These are phyloP conservation scores for Papilio dardanus DNA, from an alignment of 1,140 invertebrate species.

Conservation along the genomic window DNA sequence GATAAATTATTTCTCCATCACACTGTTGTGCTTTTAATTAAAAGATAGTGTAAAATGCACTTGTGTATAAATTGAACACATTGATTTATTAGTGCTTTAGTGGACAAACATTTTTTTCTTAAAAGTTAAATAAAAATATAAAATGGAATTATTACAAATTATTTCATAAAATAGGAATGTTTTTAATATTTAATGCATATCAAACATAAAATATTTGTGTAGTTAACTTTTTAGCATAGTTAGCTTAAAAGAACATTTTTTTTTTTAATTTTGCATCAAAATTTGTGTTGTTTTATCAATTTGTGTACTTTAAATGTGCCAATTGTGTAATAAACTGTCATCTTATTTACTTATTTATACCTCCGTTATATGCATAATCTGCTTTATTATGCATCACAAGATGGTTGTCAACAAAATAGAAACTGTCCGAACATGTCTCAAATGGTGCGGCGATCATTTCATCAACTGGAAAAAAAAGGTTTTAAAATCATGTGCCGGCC, in stretches of 20 bases:
- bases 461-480: constrained; percentile 87
- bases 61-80: constrained; percentile 21
- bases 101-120: constrained; percentile 1
- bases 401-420: constrained; percentile 98
- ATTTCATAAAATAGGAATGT: neutral
- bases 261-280: constrained; percentile 3
- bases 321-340: constrained; percentile 30
- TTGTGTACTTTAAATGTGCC: constrained; percentile 41
- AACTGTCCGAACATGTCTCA: constrained; percentile 98
- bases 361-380: constrained; percentile 96
- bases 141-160: neutral
- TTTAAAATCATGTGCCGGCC: neutral
- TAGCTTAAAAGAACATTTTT: constrained; percentile 1
- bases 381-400: constrained; percentile 99
- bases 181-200: neutral
- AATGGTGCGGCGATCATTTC: constrained; percentile 98
- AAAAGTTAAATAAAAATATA: neutral
- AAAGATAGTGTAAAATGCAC: constrained; percentile 4
- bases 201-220: too few relatives aligned
- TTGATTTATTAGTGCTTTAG: neutral
- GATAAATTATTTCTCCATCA: neutral
- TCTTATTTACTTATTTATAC: constrained; percentile 77
- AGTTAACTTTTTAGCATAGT: too few relatives aligned
- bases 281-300: constrained; percentile 19
- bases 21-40: neutral